Conservation (phyloP, 2,888 invertebrate species). For the Idaea straminata region DNA sequence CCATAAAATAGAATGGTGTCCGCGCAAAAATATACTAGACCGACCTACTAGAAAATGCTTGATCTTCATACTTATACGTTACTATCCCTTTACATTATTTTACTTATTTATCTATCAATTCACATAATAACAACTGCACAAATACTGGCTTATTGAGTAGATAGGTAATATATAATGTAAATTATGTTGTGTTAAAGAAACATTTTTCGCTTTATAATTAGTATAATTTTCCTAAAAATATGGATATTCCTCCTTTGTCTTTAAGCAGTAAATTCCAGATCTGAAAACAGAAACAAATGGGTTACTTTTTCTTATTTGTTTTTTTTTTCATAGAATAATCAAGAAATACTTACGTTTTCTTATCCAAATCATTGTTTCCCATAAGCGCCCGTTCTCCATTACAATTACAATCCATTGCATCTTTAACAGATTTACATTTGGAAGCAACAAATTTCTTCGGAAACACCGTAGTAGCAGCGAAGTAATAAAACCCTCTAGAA, state of each 20-base stretch:
- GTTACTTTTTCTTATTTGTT: not conserved
- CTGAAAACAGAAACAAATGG: not conserved
- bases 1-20: too few relatives aligned
- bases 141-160: too few relatives aligned
- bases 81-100: too few relatives aligned
- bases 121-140: too few relatives aligned
- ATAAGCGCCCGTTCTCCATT: conserved; percentile 2
- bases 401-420: conserved; percentile 3
- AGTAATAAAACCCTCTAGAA: not conserved
- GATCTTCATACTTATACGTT: too few relatives aligned
- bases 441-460: not conserved
- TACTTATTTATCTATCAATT: too few relatives aligned
- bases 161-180: too few relatives aligned
- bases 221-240: not conserved
- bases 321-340: not conserved
- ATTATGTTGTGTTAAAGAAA: too few relatives aligned
- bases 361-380: conserved; percentile 7
- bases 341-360: conserved; percentile 2
- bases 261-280: conserved; percentile 1
- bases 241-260: not conserved
- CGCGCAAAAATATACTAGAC: too few relatives aligned
- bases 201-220: not conserved
- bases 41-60: too few relatives aligned
- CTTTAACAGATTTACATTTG: conserved; percentile 3
- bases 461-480: not conserved